Evolutionary conservation across 2,113 vertebrate species (phyloP), one percentile per base, ranked within the genome.

Genomic region (Tachysurus vachellii): DNA sequence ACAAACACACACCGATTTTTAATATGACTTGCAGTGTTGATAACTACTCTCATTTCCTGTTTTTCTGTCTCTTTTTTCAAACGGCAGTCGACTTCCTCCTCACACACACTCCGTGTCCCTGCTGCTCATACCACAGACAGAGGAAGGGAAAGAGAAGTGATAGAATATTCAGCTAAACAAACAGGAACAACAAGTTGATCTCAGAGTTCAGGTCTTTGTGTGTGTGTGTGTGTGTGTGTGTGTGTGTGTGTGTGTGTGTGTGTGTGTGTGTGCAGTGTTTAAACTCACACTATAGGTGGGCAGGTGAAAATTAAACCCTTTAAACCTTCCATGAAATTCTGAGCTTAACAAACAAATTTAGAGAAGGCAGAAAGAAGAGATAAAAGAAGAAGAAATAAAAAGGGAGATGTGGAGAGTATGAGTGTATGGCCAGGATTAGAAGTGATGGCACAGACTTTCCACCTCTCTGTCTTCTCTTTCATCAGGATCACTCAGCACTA

Each of bases 21-120:
- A 87, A 85, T 86, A 82, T 77, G 82, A 85, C 36, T 79, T 88
- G 80, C 86, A 82, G 66, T 17, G 64, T 50, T 84, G 73, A 88
- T 86, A 89, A 85, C 86, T 73, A 73, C 53, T 85, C 82, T 90
- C 89, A 82, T 87, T 90, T 90, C 89, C 89, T 90, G 85, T 90
- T 90, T 87, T 88, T 57, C 47, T 53, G 36, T 28, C 36, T 53
- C 26, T 71, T 61, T 64, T 86, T 84, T n/a, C 21, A 23, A 86
- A 28, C 59, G 12, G 42, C 73, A 83, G 31, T n/a, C 68, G 21
- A 82, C 86, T 85, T 88, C 89, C 86, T 62, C 76, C 53, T 82
- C 62, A 56, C 57, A 64, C 73, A 76, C 26, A 86, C 73, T 62
- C 53, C 17, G 62, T 76, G 82, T 85, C 56, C 80, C 68, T 68